A percentile compares a stretch with the other conserved stretches of the same genome.
Evolutionary conservation across 2,888 invertebrate species (phyloP).

Genomic region (Tupiocoris notatus): DNA sequence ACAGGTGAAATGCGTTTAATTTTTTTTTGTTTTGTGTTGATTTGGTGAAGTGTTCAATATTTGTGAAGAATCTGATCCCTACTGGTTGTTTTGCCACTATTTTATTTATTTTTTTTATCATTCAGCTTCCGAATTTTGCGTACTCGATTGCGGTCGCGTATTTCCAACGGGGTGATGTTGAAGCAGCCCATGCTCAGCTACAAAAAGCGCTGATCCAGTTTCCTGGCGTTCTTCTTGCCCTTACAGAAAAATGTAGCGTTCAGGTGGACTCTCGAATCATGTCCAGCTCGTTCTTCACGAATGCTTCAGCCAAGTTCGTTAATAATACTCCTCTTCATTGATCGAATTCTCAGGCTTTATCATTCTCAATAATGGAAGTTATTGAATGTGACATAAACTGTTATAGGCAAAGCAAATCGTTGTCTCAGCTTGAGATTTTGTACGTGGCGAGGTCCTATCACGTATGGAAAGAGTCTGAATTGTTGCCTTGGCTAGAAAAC

Average conservation of each 20-base stretch:
- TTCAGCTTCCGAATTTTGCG: slow-evolving; percentile 83
- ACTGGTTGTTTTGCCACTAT: too few relatives aligned
- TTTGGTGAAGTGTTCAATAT: too few relatives aligned
- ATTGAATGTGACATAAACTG: too few relatives aligned
- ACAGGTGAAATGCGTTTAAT: too few relatives aligned
- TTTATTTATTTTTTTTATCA: too few relatives aligned
- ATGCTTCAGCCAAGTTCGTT: slow-evolving; percentile 20
- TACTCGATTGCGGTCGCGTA: slow-evolving; percentile 76
- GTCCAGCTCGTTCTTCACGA: slow-evolving; percentile 57
- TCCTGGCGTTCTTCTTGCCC: slow-evolving; percentile 69
- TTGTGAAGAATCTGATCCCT: too few relatives aligned
- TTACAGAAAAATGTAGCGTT: slow-evolving; percentile 74
- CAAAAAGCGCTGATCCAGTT: slow-evolving; percentile 79
- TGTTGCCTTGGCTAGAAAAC: slow-evolving; percentile 73
- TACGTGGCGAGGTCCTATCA: slow-evolving; percentile 72
- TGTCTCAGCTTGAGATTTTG: slow-evolving; percentile 69
- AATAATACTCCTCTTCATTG: too few relatives aligned
- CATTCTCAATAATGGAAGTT: too few relatives aligned
- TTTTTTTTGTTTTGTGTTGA: slow-evolving; percentile 4
- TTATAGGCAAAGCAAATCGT: slow-evolving; percentile 56
- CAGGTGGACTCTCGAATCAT: slow-evolving; percentile 66
- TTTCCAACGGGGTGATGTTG: slow-evolving; percentile 59
- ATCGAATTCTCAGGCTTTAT: too few relatives aligned
- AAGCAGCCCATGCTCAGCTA: slow-evolving; percentile 62
- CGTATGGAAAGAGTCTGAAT: slow-evolving; percentile 74